A percentile compares a stretch with the other conserved stretches of the same genome.
Evolutionary conservation across 1,140 invertebrate species (phyloP).

Genomic region (Nasonia vitripennis): DNA sequence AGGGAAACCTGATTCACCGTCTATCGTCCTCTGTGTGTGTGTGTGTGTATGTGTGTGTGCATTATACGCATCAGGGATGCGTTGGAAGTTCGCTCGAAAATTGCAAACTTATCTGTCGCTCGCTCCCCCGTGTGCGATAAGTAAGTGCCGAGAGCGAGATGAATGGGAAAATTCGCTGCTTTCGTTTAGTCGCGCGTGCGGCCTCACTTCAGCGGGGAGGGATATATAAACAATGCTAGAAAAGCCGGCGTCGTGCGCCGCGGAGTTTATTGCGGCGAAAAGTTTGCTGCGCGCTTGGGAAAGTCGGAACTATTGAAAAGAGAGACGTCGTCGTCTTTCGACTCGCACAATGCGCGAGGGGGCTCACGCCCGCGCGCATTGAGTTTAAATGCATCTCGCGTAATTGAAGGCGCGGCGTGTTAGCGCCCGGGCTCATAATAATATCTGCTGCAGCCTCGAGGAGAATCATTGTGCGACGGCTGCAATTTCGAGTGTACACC

Average conservation of each 20-base stretch:
- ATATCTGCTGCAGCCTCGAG: slow-evolving; percentile 68
- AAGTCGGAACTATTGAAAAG: slow-evolving; percentile 48
- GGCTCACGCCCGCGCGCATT: slow-evolving; percentile 23
- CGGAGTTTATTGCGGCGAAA: slow-evolving; percentile 55
- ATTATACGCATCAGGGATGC: no score
- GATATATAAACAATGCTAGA: slow-evolving; percentile 54
- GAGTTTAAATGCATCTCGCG: slow-evolving; percentile 67
- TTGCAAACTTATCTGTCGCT: background rate
- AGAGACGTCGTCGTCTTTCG: slow-evolving; percentile 16
- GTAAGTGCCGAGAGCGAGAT: background rate
- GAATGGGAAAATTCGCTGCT: background rate
- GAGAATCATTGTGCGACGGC: slow-evolving; percentile 65
- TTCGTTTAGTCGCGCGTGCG: background rate
- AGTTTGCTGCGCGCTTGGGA: slow-evolving; percentile 43
- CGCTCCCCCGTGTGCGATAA: no score
- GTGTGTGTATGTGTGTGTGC: no score
- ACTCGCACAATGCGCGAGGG: background rate
- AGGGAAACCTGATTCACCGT: background rate
- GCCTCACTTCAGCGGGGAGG: background rate
- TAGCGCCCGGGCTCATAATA: slow-evolving; percentile 63
- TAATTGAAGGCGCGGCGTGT: slow-evolving; percentile 66
- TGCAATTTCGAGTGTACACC: slow-evolving; percentile 66
- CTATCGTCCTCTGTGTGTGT: no score
- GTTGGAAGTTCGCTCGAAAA: background rate
- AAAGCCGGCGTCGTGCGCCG: slow-evolving; percentile 26